Percentiles rank a stretch among this genome's conserved stretches.
phyloP scores from a whole-genome alignment of 2,797 vertebrate genomes.

The Poecile montanus region DNA sequence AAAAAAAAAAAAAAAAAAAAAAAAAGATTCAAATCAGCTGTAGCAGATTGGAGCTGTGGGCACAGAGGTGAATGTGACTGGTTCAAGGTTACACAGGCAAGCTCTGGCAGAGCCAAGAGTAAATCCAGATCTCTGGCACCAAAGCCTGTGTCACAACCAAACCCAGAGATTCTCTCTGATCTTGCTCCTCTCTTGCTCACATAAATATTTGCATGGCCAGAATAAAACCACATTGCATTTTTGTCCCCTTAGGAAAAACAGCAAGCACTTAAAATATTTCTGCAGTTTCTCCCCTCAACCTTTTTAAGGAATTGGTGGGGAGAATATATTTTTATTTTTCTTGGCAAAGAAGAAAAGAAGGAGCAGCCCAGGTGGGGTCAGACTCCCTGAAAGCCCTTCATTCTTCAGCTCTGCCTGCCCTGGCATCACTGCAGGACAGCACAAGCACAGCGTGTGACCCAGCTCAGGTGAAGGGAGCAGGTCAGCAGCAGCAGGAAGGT shows the following conservation, averaged over 20 bases:
- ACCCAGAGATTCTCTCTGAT: constrained; percentile 46
- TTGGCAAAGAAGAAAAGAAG: constrained; percentile 34
- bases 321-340: constrained; percentile 42
- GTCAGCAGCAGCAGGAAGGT: not conserved
- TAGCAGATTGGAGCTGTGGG: not conserved
- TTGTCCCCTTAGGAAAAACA: constrained; percentile 42
- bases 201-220: constrained; percentile 54
- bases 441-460: not conserved
- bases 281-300: not conserved
- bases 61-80: not conserved
- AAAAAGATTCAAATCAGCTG: not conserved
- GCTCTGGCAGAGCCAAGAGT: not conserved
- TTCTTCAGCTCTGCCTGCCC: not conserved
- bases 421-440: not conserved
- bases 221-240: constrained; percentile 52
- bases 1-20: no score
- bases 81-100: not conserved
- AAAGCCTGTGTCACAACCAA: constrained; percentile 12
- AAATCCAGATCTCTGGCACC: not conserved
- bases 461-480: not conserved
- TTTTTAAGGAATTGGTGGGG: not conserved
- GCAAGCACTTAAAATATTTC: constrained; percentile 53
- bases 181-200: constrained; percentile 15
- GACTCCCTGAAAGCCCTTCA: not conserved
- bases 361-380: constrained; percentile 24